A percentile compares a stretch with the other conserved stretches of the same genome.
Conservation (phyloP, 2,888 invertebrate species). For the Sepiola atlantica region DNA sequence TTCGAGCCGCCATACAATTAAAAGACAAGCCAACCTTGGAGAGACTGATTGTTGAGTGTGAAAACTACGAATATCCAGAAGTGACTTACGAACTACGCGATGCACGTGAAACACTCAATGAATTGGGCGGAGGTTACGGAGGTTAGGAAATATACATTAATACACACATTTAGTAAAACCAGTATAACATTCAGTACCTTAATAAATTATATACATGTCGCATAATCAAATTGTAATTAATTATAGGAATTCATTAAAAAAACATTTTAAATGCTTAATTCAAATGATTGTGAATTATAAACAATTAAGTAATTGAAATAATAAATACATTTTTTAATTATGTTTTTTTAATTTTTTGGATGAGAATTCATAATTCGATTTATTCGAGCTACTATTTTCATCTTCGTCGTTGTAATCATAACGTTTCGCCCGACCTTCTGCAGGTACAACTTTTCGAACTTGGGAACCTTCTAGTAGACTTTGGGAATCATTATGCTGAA, state of each 20-base stretch:
- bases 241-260: not conserved
- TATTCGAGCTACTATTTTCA: no score
- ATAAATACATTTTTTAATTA: no score
- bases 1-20: not conserved
- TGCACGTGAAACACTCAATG: not conserved
- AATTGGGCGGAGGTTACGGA: conserved; percentile 32
- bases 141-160: not conserved
- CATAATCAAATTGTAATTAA: no score
- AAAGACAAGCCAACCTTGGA: not conserved
- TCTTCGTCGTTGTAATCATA: no score
- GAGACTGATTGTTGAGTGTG: not conserved
- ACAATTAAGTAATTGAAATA: not conserved
- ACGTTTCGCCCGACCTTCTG: no score
- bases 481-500: no score
- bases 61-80: not conserved
- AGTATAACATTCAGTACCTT: no score
- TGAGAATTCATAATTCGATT: no score
- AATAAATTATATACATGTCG: no score
- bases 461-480: no score
- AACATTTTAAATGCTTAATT: not conserved
- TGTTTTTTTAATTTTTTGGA: no score
- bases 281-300: not conserved
- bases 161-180: not conserved
- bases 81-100: not conserved
- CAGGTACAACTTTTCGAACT: no score